Percentiles rank a stretch among this genome's conserved stretches.
Conservation (phyloP, 1,140 invertebrate species). For the Dufourea novaeangliae region DNA sequence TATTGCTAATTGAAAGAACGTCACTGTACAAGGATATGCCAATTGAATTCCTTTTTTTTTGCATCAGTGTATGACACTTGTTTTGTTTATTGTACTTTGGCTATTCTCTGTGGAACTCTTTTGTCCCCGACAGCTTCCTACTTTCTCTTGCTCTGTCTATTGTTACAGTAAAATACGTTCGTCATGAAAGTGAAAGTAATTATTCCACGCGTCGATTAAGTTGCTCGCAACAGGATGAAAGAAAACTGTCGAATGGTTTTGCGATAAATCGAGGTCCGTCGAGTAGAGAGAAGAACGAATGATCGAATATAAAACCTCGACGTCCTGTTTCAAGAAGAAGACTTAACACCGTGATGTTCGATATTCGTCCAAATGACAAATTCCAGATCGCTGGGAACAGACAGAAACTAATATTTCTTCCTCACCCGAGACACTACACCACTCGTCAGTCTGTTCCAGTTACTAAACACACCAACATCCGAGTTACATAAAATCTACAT, state of each 20-base stretch:
- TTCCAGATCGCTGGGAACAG: too few species aligned
- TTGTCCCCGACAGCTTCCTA: background rate
- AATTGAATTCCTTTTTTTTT: background rate
- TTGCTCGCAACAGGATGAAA: background rate
- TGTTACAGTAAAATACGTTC: too few species aligned
- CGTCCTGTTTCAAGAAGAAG: too few species aligned
- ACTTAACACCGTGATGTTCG: background rate
- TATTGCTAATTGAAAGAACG: slow-evolving; percentile 11
- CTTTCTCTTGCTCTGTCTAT: background rate
- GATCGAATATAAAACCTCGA: too few species aligned
- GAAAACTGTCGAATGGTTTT: background rate
- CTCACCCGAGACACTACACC: background rate
- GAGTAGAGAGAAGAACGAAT: background rate
- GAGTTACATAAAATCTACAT: slow-evolving; percentile 1
- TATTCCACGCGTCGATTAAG: slow-evolving; percentile 1
- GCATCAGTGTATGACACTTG: background rate
- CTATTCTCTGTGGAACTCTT: background rate
- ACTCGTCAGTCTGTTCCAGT: background rate
- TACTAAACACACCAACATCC: background rate
- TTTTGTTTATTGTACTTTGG: background rate
- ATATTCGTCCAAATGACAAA: too few species aligned
- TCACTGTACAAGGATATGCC: background rate
- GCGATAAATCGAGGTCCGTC: background rate
- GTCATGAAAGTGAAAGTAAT: slow-evolving; percentile 6
- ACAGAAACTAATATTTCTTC: background rate